Base-by-base conservation (phyloP, 2,888 invertebrate genomes). In the Rutpela maculata region DNA sequence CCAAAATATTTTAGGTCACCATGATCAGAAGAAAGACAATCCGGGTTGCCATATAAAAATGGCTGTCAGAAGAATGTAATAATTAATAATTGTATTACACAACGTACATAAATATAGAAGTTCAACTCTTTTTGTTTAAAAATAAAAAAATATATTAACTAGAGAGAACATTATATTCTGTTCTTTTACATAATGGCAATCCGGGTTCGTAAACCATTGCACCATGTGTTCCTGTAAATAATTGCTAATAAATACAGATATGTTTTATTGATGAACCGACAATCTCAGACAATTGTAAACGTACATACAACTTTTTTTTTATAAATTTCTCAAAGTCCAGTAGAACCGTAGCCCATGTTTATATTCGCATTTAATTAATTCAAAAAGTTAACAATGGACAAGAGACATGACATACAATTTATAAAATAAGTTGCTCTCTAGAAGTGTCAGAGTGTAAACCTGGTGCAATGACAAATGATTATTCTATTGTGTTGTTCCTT, bases 401-500 rank as follows among this genome's bases (percentile, higher is more conserved):
- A 43, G 38, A 68, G 12, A 68, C 55, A 15, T 12, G 55, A 68
- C 68, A 43, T 17, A 59, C 19, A 18, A 59, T 15, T 19, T 59
- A 59, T 19, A 22, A 67, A 67, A 22, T 43, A 19, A 18, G 22
- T 50, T 18, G 57, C 7, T 15, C 57, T 18, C n/a, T 62, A 35
- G 60, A 60, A 70, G 43, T 70, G 70, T 19, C 60, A 15, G 60
- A 17, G 18, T 38, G 15, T 43, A 22, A 19, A 60, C 38, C 18
- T 18, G 10, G 35, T 18, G 43, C 60, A 38, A 22, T 70, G 35
- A 70, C 70, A 70, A 70, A 60, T 22, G 35, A 19, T 12, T 35
- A 10, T 22, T 70, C 59, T 22, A 70, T 70, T 70, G 70, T 70
- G 43, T 70, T 38, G 38, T 60, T 70, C 43, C n/a, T 56, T 50